These are phyloP conservation scores for Myotis vivesi DNA, from an alignment of 2,797 vertebrate species.

Conservation along the genomic window DNA sequence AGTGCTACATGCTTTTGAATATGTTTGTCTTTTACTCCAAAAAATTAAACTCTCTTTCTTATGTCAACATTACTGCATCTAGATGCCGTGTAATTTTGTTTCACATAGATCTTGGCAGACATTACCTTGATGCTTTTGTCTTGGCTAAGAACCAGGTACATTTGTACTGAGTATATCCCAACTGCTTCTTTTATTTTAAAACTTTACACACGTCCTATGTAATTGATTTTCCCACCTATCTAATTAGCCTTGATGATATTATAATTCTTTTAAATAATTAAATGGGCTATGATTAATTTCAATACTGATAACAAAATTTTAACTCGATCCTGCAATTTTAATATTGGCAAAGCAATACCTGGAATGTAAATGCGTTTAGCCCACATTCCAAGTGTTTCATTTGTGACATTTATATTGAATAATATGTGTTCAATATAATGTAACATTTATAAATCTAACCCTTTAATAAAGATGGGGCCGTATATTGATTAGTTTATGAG, in stretches of 20 bases:
- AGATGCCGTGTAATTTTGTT: conserved; percentile 37
- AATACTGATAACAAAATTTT: conserved; percentile 66
- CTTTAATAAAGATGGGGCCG: conserved; percentile 38
- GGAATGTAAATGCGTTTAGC: conserved; percentile 62
- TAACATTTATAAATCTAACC: conserved; percentile 62
- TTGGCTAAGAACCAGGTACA: conserved; percentile 47
- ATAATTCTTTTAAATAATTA: conserved; percentile 70
- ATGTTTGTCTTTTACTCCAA: conserved; percentile 15
- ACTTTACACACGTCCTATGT: conserved; percentile 35
- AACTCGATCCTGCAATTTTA: conserved; percentile 61
- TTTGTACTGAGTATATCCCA: conserved; percentile 47
- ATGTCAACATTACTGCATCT: conserved; percentile 20
- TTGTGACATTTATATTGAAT: conserved; percentile 65
- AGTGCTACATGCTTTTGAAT: conserved; percentile 32
- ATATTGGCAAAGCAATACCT: conserved; percentile 37
- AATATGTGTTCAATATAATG: conserved; percentile 49
- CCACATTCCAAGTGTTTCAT: conserved; percentile 49
- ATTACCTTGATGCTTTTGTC: conserved; percentile 41
- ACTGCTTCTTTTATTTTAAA: conserved; percentile 55
- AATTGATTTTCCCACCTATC: conserved; percentile 63
- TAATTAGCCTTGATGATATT: conserved; percentile 66
- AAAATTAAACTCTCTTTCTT: conserved; percentile 41
- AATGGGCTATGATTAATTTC: conserved; percentile 54
- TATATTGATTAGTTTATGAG: conserved; percentile 53
- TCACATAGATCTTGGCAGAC: conserved; percentile 46